Evolutionary conservation across 37 sponge, comb jelly and placozoan species (phyloP), one percentile per base, ranked within the genome.

Genomic region (Crambe crambe): DNA sequence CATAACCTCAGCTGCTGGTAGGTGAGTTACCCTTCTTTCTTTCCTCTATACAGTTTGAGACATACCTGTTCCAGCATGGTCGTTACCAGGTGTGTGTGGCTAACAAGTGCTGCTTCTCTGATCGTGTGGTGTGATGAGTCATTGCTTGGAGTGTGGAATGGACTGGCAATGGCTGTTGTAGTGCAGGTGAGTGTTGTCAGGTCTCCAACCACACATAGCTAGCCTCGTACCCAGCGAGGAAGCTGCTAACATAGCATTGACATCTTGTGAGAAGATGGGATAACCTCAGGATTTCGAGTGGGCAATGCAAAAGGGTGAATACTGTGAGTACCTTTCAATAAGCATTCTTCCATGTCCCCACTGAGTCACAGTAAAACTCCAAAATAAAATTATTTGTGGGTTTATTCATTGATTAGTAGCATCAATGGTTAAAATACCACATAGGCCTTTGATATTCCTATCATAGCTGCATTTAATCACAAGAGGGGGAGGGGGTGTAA

Each of bases 41-140:
- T n/a, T n/a, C n/a, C n/a, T n/a, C n/a, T n/a, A n/a, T n/a, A n/a
- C 94, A 94, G 79, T 94, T 94, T 89, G 94, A 94, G 58, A 89
- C 85, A 1, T 89, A 60, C 58, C 90, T 94, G 58, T 94, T 80
- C 72, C 94, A 89, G 72, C 76, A 75, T 15, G 94, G 94, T 12
- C 43, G 23, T 2, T 68, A 82, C 41, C 36, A 20, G 44, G 80
- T 94, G n/a, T 3, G 83, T 56, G 54, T 51, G 56, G 58, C 90
- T 0, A 3, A 90, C 21, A 86, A 83, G 71, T 90, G 85, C 15
- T 90, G 90, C 56, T 94, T 90, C 78, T 86, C 94, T 42, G 74
- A 68, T 38, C 56, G n/a, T n/a, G n/a, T n/a, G n/a, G 94, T 15
- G 94, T 94, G 38, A 94, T 94, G 94, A 47, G 68, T n/a, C 94